Evolutionary conservation across 2,888 invertebrate species (phyloP).

Genomic region (Pelosia muscerda): DNA sequence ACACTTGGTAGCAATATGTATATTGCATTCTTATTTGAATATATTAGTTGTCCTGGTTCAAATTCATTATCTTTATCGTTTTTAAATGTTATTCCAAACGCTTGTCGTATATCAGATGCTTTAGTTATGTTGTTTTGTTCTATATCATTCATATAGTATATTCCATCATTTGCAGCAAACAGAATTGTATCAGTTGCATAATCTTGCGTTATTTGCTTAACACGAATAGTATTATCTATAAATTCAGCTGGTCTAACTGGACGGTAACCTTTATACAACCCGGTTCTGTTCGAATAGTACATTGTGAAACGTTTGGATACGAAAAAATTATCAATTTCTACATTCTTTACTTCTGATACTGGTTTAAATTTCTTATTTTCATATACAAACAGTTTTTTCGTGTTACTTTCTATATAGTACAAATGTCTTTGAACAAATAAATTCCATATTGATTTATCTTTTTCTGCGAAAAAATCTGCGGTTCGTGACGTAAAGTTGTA

Average conservation of each 20-base stretch:
- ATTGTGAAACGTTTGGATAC: constrained; percentile 66
- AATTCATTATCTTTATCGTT: constrained; percentile 42
- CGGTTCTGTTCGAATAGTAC: constrained; percentile 75
- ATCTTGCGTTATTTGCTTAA: constrained; percentile 74
- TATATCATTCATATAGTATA: constrained; percentile 74
- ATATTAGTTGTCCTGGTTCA: constrained; percentile 67
- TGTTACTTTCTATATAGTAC: constrained; percentile 76
- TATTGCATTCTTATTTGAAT: constrained; percentile 68
- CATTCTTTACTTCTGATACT: constrained; percentile 66
- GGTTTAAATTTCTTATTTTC: constrained; percentile 62
- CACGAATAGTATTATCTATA: constrained; percentile 61
- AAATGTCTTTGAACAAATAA: constrained; percentile 71
- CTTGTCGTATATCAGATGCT: constrained; percentile 62
- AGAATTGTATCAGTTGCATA: constrained; percentile 68
- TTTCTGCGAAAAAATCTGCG: constrained; percentile 61
- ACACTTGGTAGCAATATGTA: constrained; percentile 65
- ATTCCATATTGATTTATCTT: constrained; percentile 75
- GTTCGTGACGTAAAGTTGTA: constrained; percentile 13
- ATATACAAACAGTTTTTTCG: constrained; percentile 69
- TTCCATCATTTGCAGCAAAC: constrained; percentile 67
- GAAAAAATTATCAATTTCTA: constrained; percentile 76
- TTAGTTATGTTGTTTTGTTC: constrained; percentile 62
- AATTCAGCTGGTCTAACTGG: constrained; percentile 49
- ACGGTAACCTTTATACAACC: constrained; percentile 70
- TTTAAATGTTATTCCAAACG: constrained; percentile 68